These are phyloP conservation scores for Parambassis ranga DNA, from an alignment of 2,797 vertebrate genomes.

Conservation along the genomic window DNA sequence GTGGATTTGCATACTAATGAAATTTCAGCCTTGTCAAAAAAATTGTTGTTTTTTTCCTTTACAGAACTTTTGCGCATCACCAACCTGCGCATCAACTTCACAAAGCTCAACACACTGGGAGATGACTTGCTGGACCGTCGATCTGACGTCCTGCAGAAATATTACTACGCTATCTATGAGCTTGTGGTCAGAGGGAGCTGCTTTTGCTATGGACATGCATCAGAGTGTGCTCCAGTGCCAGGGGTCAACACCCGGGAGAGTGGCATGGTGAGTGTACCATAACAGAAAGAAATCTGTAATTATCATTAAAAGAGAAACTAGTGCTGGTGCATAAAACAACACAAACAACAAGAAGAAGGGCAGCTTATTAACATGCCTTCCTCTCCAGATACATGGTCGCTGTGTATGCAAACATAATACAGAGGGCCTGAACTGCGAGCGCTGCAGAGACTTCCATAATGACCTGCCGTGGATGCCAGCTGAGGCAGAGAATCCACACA, in stretches of 20 bases:
- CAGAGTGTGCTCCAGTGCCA: conserved; percentile 81
- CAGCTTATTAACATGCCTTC: neutral
- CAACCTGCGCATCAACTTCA: conserved; percentile 84
- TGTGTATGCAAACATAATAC: conserved; percentile 89
- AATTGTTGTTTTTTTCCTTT: neutral
- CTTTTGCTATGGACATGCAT: conserved; percentile 89
- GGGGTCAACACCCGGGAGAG: conserved; percentile 61
- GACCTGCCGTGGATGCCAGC: conserved; percentile 88
- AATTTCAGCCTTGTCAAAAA: neutral
- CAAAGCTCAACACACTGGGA: conserved; percentile 84
- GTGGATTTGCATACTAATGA: neutral
- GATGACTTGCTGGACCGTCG: conserved; percentile 85
- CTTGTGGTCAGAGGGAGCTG: conserved; percentile 93
- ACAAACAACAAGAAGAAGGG: neutral
- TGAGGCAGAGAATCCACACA: conserved; percentile 80
- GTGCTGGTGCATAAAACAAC: neutral
- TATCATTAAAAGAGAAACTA: neutral
- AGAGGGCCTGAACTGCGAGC: conserved; percentile 87
- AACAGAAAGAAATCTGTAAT: neutral
- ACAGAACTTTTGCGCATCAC: conserved; percentile 84
- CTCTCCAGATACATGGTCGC: conserved; percentile 83
- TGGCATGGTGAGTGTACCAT: conserved; percentile 77
- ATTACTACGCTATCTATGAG: conserved; percentile 94
- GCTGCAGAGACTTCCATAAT: conserved; percentile 82
- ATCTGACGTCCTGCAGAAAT: conserved; percentile 87